Conservation (phyloP, 2,888 invertebrate species). For the Halocaridina rubra region DNA sequence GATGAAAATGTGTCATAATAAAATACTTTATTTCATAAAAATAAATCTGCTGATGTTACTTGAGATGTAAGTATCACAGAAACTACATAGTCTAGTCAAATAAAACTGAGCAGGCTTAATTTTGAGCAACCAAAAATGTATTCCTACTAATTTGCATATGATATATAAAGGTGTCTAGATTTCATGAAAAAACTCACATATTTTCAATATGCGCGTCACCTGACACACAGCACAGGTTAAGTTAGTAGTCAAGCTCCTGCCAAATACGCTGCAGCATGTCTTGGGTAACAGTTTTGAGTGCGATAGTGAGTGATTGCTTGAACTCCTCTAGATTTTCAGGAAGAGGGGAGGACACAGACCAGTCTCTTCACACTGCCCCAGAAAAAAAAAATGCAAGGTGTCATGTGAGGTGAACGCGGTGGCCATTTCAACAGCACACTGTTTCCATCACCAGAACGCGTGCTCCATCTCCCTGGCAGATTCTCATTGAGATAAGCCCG, state of each 20-base stretch:
- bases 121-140: neutral
- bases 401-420: neutral
- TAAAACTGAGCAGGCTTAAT: neutral
- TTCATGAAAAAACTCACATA: neutral
- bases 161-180: neutral
- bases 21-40: too few relatives aligned
- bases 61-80: too few relatives aligned
- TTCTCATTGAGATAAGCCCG: neutral
- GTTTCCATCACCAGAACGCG: neutral
- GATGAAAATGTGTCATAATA: too few relatives aligned
- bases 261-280: neutral
- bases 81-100: too few relatives aligned
- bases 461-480: neutral
- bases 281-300: neutral
- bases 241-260: too few relatives aligned
- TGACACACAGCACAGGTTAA: neutral
- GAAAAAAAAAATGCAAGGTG: neutral
- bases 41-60: too few relatives aligned
- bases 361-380: neutral
- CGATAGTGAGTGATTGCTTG: neutral
- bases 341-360: neutral
- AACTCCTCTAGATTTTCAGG: neutral
- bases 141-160: neutral
- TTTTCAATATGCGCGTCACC: neutral
- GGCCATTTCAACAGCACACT: slow-evolving; percentile 1